phyloP scores from a whole-genome alignment of 2,113 vertebrate species.

The Thunnus thynnus region DNA sequence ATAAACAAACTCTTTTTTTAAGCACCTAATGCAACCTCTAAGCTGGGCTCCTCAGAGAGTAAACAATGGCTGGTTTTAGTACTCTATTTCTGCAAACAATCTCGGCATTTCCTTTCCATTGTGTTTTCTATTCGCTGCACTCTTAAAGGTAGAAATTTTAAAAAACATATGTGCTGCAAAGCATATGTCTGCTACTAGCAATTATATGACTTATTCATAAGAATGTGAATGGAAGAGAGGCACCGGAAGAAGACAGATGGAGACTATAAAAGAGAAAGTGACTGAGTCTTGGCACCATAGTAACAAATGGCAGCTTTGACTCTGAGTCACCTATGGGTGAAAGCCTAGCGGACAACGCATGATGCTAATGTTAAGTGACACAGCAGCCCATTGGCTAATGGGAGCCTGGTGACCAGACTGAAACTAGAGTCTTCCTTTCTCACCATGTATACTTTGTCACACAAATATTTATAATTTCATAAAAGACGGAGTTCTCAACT shows the following conservation, averaged over 20 bases:
- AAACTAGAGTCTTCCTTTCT: constrained; percentile 30
- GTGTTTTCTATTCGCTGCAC: constrained; percentile 38
- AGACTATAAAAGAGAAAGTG: constrained; percentile 28
- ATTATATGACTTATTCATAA: constrained; percentile 75
- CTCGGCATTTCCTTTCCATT: constrained; percentile 37
- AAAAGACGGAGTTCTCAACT: background rate
- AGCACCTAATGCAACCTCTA: constrained; percentile 67
- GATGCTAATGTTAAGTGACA: constrained; percentile 60
- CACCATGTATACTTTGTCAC: background rate
- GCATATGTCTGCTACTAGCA: constrained; percentile 58
- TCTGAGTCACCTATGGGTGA: constrained; percentile 53
- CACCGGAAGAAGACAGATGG: constrained; percentile 25
- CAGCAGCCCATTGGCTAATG: constrained; percentile 39
- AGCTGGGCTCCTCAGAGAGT: constrained; percentile 59
- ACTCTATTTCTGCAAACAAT: constrained; percentile 46
- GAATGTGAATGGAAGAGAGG: constrained; percentile 24
- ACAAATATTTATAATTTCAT: constrained; percentile 19
- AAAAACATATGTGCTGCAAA: constrained; percentile 47
- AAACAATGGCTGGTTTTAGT: constrained; percentile 69
- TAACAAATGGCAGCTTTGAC: constrained; percentile 54
- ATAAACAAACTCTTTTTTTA: constrained; percentile 73
- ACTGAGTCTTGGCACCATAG: constrained; percentile 30
- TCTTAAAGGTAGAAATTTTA: constrained; percentile 34
- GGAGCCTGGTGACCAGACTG: constrained; percentile 7
- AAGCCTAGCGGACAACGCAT: constrained; percentile 23